A percentile compares a stretch with the other conserved stretches of the same genome.
phyloP scores from a whole-genome alignment of 1,140 invertebrate genomes.

The Araneus ventricosus region DNA sequence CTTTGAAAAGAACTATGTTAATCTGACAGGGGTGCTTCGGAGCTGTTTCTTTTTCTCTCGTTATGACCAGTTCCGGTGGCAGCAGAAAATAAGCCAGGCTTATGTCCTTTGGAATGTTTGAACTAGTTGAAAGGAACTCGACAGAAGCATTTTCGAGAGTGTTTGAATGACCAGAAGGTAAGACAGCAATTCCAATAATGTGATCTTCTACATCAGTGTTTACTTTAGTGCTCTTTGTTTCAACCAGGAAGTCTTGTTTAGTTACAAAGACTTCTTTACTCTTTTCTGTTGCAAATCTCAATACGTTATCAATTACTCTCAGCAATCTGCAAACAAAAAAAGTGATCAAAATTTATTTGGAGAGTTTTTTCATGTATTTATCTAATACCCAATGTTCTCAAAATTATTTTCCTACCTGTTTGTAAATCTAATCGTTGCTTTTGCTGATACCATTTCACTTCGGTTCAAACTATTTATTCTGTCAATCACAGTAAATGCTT shows the following conservation, averaged over 20 bases:
- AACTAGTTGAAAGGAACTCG: not conserved
- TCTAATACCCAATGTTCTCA: too few species aligned
- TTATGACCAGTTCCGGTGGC: constrained; percentile 42
- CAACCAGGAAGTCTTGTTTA: constrained; percentile 24
- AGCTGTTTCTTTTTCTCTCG: constrained; percentile 25
- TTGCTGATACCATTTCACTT: constrained; percentile 46
- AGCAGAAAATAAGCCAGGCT: constrained; percentile 53
- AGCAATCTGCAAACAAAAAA: constrained; percentile 23
- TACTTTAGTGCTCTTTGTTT: constrained; percentile 14
- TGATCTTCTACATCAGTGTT: not conserved
- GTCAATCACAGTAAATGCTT: constrained; percentile 48
- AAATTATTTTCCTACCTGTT: not conserved
- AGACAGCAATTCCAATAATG: constrained; percentile 15
- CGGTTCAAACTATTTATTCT: not conserved
- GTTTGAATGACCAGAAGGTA: not conserved
- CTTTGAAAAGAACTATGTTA: constrained; percentile 50
- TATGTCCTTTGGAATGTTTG: not conserved
- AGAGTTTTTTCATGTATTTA: too few species aligned
- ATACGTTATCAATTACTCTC: constrained; percentile 25
- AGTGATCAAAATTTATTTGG: not conserved
- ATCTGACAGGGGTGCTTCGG: not conserved
- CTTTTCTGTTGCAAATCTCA: not conserved
- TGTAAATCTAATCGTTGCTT: constrained; percentile 48
- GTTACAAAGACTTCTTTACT: constrained; percentile 26
- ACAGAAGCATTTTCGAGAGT: constrained; percentile 10